Conservation (phyloP, 2,797 vertebrate genomes). For the Fistularia tabacaria region DNA sequence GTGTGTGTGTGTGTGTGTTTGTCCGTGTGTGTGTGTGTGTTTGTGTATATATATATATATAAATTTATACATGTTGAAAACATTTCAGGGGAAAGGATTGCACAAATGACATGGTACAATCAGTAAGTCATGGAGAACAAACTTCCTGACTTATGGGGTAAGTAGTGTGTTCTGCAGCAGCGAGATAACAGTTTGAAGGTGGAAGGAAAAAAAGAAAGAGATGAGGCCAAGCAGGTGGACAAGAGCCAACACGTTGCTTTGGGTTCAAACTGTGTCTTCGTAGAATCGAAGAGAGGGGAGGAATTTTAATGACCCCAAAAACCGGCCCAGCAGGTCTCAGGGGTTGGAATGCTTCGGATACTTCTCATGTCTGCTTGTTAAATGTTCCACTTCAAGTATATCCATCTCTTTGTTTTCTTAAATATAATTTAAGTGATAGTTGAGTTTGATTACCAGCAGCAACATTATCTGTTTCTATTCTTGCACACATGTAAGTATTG, state of each 20-base stretch:
- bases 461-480: conserved; percentile 15
- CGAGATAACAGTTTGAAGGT: conserved; percentile 48
- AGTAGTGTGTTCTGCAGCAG: conserved; percentile 37
- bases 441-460: background rate
- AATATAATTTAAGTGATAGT: conserved; percentile 6
- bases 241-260: conserved; percentile 63
- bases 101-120: background rate
- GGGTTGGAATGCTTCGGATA: conserved; percentile 68
- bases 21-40: too few relatives aligned
- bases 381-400: conserved; percentile 21
- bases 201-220: conserved; percentile 13
- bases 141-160: conserved; percentile 22
- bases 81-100: too few relatives aligned
- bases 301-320: conserved; percentile 72
- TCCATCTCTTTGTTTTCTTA: background rate
- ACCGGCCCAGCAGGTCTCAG: conserved; percentile 73
- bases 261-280: conserved; percentile 49
- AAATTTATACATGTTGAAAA: too few relatives aligned
- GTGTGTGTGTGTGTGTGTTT: too few relatives aligned
- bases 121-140: conserved; percentile 22
- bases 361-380: conserved; percentile 37
- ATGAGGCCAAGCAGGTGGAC: conserved; percentile 54
- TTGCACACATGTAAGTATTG: background rate
- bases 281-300: conserved; percentile 51
- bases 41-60: too few relatives aligned